These are phyloP conservation scores for Drosophila recens DNA, from an alignment of 2,888 invertebrate species.

Conservation along the genomic window DNA sequence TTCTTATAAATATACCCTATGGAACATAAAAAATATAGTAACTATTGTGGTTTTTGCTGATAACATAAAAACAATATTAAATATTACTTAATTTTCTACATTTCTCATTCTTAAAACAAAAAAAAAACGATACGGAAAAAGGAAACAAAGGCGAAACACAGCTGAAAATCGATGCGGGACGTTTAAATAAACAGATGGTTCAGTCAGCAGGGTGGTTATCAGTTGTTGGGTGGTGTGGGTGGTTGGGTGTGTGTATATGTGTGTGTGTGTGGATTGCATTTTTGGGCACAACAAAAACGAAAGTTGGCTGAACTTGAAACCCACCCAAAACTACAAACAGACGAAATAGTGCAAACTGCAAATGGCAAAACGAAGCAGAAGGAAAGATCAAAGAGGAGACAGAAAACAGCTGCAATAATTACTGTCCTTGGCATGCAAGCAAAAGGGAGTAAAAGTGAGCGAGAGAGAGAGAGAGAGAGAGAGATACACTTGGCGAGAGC, in stretches of 20 bases:
- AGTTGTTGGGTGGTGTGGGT: slow-evolving; percentile 19
- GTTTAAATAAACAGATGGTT: slow-evolving; percentile 59
- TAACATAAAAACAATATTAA: not conserved
- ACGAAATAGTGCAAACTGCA: slow-evolving; percentile 58
- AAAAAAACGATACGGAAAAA: not conserved
- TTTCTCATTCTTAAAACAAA: not conserved
- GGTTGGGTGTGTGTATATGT: slow-evolving; percentile 8
- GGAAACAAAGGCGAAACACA: slow-evolving; percentile 27
- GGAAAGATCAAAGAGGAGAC: not conserved
- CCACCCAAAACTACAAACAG: slow-evolving; percentile 42
- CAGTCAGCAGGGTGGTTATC: slow-evolving; percentile 29
- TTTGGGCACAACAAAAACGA: slow-evolving; percentile 75
- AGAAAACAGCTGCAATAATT: slow-evolving; percentile 53
- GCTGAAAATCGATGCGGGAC: slow-evolving; percentile 52
- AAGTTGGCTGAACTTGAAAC: slow-evolving; percentile 78
- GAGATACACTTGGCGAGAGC: slow-evolving; percentile 8
- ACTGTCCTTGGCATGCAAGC: slow-evolving; percentile 55
- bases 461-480: slow-evolving; percentile 3
- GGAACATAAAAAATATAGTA: not conserved
- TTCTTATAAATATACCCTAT: not conserved
- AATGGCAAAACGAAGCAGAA: slow-evolving; percentile 32
- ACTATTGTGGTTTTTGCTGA: not conserved
- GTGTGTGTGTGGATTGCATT: slow-evolving; percentile 42
- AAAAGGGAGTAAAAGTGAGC: slow-evolving; percentile 14
- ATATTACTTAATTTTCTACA: not conserved